phyloP scores from a whole-genome alignment of 1,140 invertebrate species.

The Hypothenemus hampei region DNA sequence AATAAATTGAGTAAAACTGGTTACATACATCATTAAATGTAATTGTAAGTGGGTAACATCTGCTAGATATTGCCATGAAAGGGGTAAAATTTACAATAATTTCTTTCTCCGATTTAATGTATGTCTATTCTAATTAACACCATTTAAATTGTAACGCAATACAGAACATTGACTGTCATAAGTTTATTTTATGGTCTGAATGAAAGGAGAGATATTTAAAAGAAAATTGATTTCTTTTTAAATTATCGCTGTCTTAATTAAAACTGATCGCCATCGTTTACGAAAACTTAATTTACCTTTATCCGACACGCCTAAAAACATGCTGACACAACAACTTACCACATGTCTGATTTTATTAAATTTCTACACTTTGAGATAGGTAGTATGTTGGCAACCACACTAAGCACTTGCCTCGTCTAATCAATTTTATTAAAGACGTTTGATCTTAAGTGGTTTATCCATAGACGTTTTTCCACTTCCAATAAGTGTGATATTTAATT shows the following conservation, averaged over 20 bases:
- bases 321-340: conserved; percentile 19
- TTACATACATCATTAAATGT: conserved; percentile 31
- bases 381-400: conserved; percentile 18
- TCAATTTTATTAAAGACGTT: conserved; percentile 16
- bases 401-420: conserved; percentile 19
- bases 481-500: too few relatives aligned
- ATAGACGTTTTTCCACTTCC: neutral
- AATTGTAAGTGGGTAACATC: conserved; percentile 24
- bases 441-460: conserved; percentile 12
- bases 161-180: too few relatives aligned
- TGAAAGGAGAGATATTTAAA: too few relatives aligned
- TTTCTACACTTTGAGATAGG: conserved; percentile 15
- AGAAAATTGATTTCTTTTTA: too few relatives aligned
- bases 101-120: too few relatives aligned
- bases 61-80: conserved; percentile 16
- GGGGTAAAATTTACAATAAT: conserved; percentile 19
- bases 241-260: too few relatives aligned
- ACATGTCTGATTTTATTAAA: conserved; percentile 21
- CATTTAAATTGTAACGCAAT: too few relatives aligned
- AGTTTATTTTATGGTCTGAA: too few relatives aligned
- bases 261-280: conserved; percentile 7
- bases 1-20: conserved; percentile 29
- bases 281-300: conserved; percentile 14
- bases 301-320: conserved; percentile 8
- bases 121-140: too few relatives aligned